Conservation (phyloP, 2,113 vertebrate genomes). For the Struthidea cinerea region DNA sequence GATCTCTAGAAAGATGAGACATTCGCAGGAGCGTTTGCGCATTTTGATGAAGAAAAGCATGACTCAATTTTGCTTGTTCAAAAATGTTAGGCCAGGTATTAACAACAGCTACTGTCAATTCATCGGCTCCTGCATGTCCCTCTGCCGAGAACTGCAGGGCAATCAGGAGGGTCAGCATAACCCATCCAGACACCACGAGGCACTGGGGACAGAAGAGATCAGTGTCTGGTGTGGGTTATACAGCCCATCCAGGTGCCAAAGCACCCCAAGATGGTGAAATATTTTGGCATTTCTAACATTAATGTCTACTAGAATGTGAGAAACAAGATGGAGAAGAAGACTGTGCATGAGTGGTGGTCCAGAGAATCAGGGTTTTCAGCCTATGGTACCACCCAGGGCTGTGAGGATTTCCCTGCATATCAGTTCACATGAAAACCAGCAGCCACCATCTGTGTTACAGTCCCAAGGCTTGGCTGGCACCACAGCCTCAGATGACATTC, state of each 20-base stretch:
- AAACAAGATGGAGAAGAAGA: background rate
- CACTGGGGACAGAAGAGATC: background rate
- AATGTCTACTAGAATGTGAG: background rate
- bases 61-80: too few relatives aligned
- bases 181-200: background rate
- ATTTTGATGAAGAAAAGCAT: too few relatives aligned
- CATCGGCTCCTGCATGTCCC: too few relatives aligned
- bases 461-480: background rate
- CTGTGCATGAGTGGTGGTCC: rapidly evolving
- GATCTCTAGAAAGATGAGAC: too few relatives aligned
- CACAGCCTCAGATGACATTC: background rate
- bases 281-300: background rate
- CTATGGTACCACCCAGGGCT: background rate
- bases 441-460: background rate
- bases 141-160: background rate
- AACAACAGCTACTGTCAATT: too few relatives aligned
- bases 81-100: too few relatives aligned
- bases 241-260: background rate
- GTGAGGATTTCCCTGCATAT: background rate
- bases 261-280: background rate
- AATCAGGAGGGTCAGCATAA: background rate
- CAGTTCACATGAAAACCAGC: background rate
- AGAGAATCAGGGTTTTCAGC: background rate
- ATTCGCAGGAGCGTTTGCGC: too few relatives aligned
- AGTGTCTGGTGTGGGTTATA: background rate